phyloP scores from a whole-genome alignment of 2,888 invertebrate species.

The Hymenopus coronatus region DNA sequence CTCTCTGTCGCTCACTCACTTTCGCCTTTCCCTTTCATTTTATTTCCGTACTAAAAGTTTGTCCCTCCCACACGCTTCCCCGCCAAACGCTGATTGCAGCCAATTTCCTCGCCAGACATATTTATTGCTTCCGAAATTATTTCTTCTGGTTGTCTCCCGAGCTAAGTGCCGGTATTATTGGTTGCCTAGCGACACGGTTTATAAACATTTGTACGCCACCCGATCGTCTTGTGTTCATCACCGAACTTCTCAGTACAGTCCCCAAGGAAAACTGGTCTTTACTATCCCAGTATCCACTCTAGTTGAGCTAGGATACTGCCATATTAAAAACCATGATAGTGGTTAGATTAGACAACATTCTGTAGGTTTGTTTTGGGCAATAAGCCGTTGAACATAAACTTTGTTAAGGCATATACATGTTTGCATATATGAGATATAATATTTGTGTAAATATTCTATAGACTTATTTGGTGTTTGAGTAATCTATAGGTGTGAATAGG shows the following conservation, averaged over 20 bases:
- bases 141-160: slow-evolving; percentile 5
- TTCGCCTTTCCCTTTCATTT: background rate
- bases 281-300: too few species aligned
- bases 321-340: too few species aligned
- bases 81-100: slow-evolving; percentile 30
- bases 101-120: slow-evolving; percentile 30
- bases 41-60: slow-evolving; percentile 5
- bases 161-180: slow-evolving; percentile 7
- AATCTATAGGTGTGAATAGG: too few species aligned
- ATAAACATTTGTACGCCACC: slow-evolving; percentile 3
- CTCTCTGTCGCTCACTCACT: background rate
- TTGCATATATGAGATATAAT: too few species aligned
- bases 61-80: background rate
- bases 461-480: too few species aligned
- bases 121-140: slow-evolving; percentile 31
- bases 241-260: background rate
- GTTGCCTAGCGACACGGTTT: background rate
- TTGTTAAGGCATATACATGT: too few species aligned
- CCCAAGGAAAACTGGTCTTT: background rate
- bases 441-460: too few species aligned
- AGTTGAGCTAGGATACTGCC: too few species aligned
- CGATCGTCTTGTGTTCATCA: background rate
- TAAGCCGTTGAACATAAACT: too few species aligned
- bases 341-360: too few species aligned
- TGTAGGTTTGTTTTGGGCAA: too few species aligned